Evolutionary conservation across 2,797 vertebrate species (phyloP).

Genomic region (Cirrhinus mrigala): DNA sequence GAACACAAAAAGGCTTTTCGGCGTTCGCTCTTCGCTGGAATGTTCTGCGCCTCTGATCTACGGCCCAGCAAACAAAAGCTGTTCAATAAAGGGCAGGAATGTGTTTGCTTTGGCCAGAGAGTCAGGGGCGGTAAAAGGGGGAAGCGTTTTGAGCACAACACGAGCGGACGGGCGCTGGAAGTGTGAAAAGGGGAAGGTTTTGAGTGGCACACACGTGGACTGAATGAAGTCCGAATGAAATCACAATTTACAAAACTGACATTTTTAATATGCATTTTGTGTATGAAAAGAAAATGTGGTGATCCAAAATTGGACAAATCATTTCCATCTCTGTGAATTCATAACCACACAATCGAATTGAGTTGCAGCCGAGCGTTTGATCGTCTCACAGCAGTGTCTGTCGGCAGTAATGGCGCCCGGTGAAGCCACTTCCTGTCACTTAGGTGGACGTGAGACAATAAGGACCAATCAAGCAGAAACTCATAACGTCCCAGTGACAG

Average conservation of each 20-base stretch:
- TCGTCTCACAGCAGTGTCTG: neutral
- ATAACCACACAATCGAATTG: neutral
- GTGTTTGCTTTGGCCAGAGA: conserved; percentile 51
- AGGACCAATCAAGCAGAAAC: neutral
- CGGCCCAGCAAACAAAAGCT: conserved; percentile 25
- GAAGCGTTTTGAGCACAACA: neutral
- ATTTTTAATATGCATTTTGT: neutral
- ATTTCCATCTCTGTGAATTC: no score
- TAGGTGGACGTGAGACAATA: conserved; percentile 2
- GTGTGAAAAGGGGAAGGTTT: neutral
- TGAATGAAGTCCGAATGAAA: neutral
- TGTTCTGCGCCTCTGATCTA: conserved; percentile 33
- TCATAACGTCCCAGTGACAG: neutral
- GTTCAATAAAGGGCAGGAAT: conserved; percentile 48
- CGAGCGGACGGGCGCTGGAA: neutral
- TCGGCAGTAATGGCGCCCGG: neutral
- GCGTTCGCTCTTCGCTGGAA: conserved; percentile 28
- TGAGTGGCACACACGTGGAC: neutral
- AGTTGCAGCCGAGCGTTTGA: conserved; percentile 1
- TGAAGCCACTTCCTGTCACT: conserved; percentile 23
- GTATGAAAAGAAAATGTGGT: neutral
- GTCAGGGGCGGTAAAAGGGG: conserved; percentile 9
- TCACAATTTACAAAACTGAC: neutral
- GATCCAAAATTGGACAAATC: no score
- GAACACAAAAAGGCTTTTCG: conserved; percentile 50